Evolutionary conservation across 2,113 vertebrate genomes (phyloP).

Genomic region (Salvelinus alpinus): DNA sequence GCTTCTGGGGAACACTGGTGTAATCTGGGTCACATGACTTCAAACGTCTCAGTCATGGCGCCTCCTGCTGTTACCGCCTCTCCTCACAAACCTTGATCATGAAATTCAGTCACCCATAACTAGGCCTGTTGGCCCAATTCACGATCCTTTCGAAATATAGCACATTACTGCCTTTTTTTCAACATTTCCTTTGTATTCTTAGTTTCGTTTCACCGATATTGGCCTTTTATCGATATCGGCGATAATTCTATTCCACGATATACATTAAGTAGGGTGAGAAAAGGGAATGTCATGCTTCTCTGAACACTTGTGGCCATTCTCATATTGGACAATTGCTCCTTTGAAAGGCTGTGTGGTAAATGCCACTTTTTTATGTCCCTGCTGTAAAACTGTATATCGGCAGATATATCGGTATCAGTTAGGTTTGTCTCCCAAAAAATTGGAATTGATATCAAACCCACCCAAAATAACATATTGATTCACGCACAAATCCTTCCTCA

Average conservation of each 20-base stretch:
- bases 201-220: not conserved
- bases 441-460: too few species aligned
- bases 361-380: too few species aligned
- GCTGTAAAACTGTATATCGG: too few species aligned
- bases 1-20: slow-evolving; percentile 30
- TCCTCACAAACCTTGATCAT: slow-evolving; percentile 57
- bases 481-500: slow-evolving; percentile 11
- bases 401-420: too few species aligned
- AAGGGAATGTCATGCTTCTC: too few species aligned
- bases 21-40: slow-evolving; percentile 50
- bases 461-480: not conserved
- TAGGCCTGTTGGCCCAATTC: slow-evolving; percentile 39
- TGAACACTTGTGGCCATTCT: too few species aligned
- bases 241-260: too few species aligned
- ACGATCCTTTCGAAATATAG: slow-evolving; percentile 34
- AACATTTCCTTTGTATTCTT: slow-evolving; percentile 42
- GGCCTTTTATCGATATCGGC: too few species aligned
- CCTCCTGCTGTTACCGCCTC: slow-evolving; percentile 44
- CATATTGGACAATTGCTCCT: too few species aligned
- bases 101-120: slow-evolving; percentile 39
- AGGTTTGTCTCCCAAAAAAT: too few species aligned
- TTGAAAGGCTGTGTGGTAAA: too few species aligned
- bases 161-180: slow-evolving; percentile 44
- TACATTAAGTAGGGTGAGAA: too few species aligned
- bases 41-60: slow-evolving; percentile 50